Evolutionary conservation across 2,888 invertebrate genomes (phyloP).

Genomic region (Papilio elwesi): DNA sequence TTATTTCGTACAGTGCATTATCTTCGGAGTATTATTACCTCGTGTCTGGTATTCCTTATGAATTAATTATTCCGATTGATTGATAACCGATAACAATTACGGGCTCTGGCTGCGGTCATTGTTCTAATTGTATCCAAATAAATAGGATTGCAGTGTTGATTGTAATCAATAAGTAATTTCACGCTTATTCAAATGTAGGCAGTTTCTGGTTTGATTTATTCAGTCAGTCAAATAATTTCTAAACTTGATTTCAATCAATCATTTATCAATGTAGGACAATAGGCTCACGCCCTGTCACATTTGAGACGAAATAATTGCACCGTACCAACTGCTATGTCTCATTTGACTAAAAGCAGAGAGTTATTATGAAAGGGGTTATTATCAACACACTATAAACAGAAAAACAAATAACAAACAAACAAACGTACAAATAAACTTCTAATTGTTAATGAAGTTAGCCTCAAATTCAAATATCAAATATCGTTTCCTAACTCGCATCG

Average conservation of each 20-base stretch:
- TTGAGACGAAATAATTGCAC: too few species aligned
- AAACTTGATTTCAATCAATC: too few species aligned
- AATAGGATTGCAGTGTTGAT: not conserved
- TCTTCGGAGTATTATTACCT: slow-evolving; percentile 2
- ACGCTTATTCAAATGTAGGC: not conserved
- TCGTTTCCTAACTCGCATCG: slow-evolving; percentile 13
- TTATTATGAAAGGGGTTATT: not conserved
- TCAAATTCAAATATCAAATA: slow-evolving; percentile 34
- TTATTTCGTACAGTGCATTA: too few species aligned
- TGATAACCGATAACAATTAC: slow-evolving; percentile 21
- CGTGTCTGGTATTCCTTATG: slow-evolving; percentile 7
- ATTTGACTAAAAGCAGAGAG: too few species aligned
- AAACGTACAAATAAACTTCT: not conserved
- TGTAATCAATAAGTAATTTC: not conserved
- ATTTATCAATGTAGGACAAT: too few species aligned
- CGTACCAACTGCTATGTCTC: too few species aligned
- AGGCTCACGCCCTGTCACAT: too few species aligned
- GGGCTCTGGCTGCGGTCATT: not conserved
- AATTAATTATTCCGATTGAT: slow-evolving; percentile 30
- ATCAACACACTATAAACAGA: not conserved
- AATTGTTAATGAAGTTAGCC: slow-evolving; percentile 24
- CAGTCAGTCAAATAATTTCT: too few species aligned
- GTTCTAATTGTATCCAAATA: not conserved
- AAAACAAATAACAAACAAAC: not conserved
- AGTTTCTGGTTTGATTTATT: too few species aligned